Percentiles rank a stretch among this genome's conserved stretches.
phyloP scores from a whole-genome alignment of 2,113 vertebrate genomes.

The Cryptomyrus ogoouensis region DNA sequence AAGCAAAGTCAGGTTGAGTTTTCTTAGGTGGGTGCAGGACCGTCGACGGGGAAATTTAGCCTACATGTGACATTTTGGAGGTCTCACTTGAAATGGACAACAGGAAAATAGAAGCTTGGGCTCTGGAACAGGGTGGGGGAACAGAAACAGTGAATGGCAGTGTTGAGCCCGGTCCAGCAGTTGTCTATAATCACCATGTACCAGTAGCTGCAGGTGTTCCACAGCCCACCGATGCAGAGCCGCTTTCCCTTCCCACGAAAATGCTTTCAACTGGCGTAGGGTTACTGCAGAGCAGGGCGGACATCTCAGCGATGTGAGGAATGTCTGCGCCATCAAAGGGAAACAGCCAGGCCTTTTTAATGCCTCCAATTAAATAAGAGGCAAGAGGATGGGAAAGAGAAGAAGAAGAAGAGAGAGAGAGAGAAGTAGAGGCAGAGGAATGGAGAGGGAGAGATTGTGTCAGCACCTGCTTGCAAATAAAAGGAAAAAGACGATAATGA shows the following conservation, averaged over 20 bases:
- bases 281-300: conserved; percentile 52
- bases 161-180: conserved; percentile 46
- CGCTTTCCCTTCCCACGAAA: conserved; percentile 48
- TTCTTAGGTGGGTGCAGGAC: not conserved
- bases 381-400: conserved; percentile 3
- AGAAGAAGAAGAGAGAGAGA: not conserved
- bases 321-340: conserved; percentile 56
- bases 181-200: conserved; percentile 48
- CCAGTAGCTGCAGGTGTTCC: conserved; percentile 56
- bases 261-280: conserved; percentile 63
- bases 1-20: not conserved
- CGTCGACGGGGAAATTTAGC: not conserved
- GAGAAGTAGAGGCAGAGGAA: not conserved
- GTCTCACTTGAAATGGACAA: not conserved
- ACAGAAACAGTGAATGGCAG: conserved; percentile 15
- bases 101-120: conserved; percentile 2
- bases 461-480: conserved; percentile 49
- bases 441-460: conserved; percentile 32
- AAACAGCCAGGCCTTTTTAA: conserved; percentile 48
- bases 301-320: conserved; percentile 57
- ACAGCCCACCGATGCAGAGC: conserved; percentile 31
- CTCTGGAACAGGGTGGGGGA: not conserved
- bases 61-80: not conserved
- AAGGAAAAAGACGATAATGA: conserved; percentile 27
- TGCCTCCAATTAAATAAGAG: conserved; percentile 52